Evolutionary conservation across 2,113 vertebrate genomes (phyloP), one percentile per base, ranked within the genome.

Genomic region (Calyptomena viridis): DNA sequence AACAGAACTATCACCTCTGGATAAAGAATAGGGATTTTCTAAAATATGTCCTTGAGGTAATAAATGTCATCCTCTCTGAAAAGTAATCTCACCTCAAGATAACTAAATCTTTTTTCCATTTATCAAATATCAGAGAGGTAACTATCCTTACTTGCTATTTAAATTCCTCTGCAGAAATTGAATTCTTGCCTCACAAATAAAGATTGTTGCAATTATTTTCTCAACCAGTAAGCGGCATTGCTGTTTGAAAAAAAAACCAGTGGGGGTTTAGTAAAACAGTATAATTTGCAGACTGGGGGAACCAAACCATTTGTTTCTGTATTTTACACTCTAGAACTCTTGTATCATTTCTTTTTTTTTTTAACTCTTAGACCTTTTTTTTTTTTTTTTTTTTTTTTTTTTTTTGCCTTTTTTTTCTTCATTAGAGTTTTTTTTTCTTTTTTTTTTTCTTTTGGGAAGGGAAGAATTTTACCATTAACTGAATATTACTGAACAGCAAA

Each of bases 51-150:
- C 91, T 97, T 94, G 84, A 90, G 68, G 75, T 94, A 96, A 97
- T 93, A 96, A 94, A 96, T 93, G 93, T 92, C 95, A 96, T 93
- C 74, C 35, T 93, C 69, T 89, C 84, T 88, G 92, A 94, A 96
- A 97, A 90, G 89, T 87, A 97, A 97, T 97, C 94, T 97, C 75
- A 95, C 89, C 79, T 91, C 89, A 86, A 94, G 91, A 95, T 94
- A 96, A 95, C 94, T 78, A 91, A 97, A 93, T 94, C 77, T 95
- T 95, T 96, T 94, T 89, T 88, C 79, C 94, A 93, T 95, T 95
- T 95, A 97, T 96, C 94, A 97, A 94, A 89, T 94, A 89, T 85
- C 84, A 94, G 76, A 81, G 90, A 59, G 67, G 95, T 91, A 93
- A 91, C 79, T 90, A 89, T 87, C 66, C 19, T 73, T 79, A 82